Evolutionary conservation across 2,888 invertebrate species (phyloP), one percentile per base, ranked within the genome.

Genomic region (Pheosia gnoma): DNA sequence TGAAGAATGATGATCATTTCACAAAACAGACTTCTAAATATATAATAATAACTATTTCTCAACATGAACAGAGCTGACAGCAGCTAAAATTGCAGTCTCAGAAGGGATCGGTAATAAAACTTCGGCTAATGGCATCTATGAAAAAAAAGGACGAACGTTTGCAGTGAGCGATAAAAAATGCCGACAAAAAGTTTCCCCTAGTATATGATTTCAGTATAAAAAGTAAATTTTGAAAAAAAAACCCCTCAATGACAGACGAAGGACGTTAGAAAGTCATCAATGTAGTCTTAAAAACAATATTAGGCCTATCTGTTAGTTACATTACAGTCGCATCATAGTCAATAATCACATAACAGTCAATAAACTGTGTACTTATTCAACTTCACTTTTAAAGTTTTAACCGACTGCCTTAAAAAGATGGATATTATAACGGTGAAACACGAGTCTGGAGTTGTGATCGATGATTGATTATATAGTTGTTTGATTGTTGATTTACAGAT

Each of bases 21-120:
- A 43, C 56, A 52, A 52, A 54, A 57, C 37, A 62, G 47, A 66
- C 49, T 25, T 25, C 56, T 66, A 52, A 75, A 70, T 63, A 60
- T 75, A 73, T 60, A 74, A 65, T 65, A 74, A 70, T 71, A 73
- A 78, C 74, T 74, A 72, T 74, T 66, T 57, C 64, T 66, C 63
- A 70, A 68, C 58, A 64, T 51, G 63, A 73, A 72, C 67, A 70
- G 59, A 59, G 67, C 73, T 71, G 71, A 72, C 66, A 74, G 72
- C 67, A 74, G 76, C 77, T 75, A 75, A 77, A 81, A 79, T 71
- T 63, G 70, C 71, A 75, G 70, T 65, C 67, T 75, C 73, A 78
- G 74, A 82, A 81, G 73, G 78, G 78, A 79, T 72, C 74, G 60
- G 67, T 78, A 74, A 67, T 81, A 82, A 83, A 83, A 78, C 62